Conservation (phyloP, 2,113 vertebrate species). For the Pituophis catenifer region DNA sequence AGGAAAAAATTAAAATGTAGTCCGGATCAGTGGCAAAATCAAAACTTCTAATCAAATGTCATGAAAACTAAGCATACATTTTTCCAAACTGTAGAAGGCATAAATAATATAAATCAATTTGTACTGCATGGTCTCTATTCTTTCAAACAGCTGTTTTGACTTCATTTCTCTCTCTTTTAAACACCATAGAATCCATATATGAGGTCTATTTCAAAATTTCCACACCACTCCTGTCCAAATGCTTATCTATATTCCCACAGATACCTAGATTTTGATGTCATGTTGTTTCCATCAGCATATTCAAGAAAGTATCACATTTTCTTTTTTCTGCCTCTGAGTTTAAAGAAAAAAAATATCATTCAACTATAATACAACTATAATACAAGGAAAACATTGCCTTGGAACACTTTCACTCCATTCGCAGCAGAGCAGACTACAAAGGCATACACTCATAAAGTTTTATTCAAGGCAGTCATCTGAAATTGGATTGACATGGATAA, state of each 20-base stretch:
- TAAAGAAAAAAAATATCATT: conserved; percentile 17
- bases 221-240: background rate
- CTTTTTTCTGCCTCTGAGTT: background rate
- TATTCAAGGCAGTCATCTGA: conserved; percentile 6
- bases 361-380: background rate
- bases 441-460: background rate
- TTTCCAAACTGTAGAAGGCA: background rate
- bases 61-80: background rate
- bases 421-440: conserved; percentile 10
- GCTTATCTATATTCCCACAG: background rate
- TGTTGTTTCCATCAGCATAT: background rate
- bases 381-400: background rate
- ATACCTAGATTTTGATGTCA: background rate
- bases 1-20: background rate
- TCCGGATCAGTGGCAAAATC: background rate
- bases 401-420: background rate
- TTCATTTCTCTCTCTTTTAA: background rate
- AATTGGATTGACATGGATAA: conserved; percentile 10
- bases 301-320: background rate
- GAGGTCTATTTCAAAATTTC: background rate
- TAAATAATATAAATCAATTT: background rate
- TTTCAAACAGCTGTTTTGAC: background rate
- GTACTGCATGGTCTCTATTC: background rate
- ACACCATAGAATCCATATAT: background rate
- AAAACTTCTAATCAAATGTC: background rate